Percentiles rank a stretch among this genome's conserved stretches.
Evolutionary conservation across 2,888 invertebrate genomes (phyloP).

Genomic region (Drosophila ustulata): DNA sequence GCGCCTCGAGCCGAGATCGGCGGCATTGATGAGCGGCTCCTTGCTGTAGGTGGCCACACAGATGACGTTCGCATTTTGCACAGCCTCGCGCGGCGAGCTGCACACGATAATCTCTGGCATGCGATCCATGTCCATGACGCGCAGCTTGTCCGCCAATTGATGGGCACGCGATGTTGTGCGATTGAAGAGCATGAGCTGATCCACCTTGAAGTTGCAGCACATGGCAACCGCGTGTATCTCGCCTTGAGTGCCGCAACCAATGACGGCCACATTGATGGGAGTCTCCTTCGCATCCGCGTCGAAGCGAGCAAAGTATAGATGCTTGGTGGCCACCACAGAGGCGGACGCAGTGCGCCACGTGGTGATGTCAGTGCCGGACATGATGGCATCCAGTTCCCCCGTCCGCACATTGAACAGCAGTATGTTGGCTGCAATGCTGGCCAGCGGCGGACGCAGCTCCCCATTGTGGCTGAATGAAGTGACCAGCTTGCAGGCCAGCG

Average conservation of each 20-base stretch:
- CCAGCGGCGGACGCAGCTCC: conserved; percentile 78
- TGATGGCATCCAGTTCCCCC: conserved; percentile 85
- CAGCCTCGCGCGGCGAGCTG: conserved; percentile 85
- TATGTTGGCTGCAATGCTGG: conserved; percentile 85
- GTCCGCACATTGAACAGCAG: conserved; percentile 84
- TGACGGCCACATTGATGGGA: conserved; percentile 82
- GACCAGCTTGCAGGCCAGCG: conserved; percentile 86
- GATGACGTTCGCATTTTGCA: conserved; percentile 87
- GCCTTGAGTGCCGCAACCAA: conserved; percentile 87
- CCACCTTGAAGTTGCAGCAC: conserved; percentile 85
- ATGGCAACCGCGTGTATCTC: conserved; percentile 86
- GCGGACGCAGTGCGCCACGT: conserved; percentile 87
- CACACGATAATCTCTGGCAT: conserved; percentile 31
- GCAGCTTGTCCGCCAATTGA: conserved; percentile 81
- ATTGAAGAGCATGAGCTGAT: conserved; percentile 87
- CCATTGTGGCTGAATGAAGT: conserved; percentile 84
- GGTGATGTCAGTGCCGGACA: conserved; percentile 86
- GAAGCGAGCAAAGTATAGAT: conserved; percentile 84
- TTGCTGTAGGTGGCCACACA: conserved; percentile 87
- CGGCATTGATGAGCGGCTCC: conserved; percentile 85
- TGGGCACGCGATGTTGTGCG: conserved; percentile 83
- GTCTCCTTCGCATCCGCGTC: conserved; percentile 5
- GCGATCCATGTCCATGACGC: background rate
- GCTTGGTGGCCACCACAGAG: conserved; percentile 86
- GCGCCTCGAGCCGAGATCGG: conserved; percentile 85